Base-by-base conservation (phyloP, 2,113 vertebrate genomes). In the Fregetta grallaria region DNA sequence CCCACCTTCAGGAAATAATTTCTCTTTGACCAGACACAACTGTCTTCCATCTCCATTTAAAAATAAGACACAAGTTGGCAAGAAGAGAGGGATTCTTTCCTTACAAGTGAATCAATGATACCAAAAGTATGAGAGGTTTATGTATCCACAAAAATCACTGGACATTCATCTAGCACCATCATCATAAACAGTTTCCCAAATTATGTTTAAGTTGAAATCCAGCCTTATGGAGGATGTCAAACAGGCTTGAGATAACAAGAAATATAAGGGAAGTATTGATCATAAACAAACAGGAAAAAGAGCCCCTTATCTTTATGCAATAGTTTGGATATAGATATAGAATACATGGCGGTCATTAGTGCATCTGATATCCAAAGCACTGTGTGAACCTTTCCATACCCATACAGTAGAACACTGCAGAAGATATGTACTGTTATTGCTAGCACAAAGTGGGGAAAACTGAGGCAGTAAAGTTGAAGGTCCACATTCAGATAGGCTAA, bases 21-120 rank as follows among this genome's bases (percentile, higher is more conserved):
- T 36, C 52, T 88, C 42, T 85, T 66, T 83, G 34, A 92, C 75
- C 47, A 92, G 73, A 72, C 56, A 86, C 13, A 87, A 75, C 65
- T 91, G 65, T 87, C 34, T 63, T 93, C 34, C 15, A 16, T 71
- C 29, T 96, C 29, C 61, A 45, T 72, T 89, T 72, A 74, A 94
- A 97, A 91, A 68, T 80, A 67, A 92, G 52, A 80, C 18, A 59
- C 15, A 38, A 68, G 11, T 25, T 84, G 83, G 73, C 63, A 71
- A 92, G 76, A 75, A 82, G 58, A 76, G 26, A 79, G 53, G 13
- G 49, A 79, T n/a, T 90, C 8, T 83, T 96, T 85, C 44, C 27
- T 90, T 82, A 30, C 13, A 88, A 88, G 59, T 70, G 30, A 82
- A 86, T 83, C 59, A 80, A 45, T 38, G 58, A 91, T 68, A 94